phyloP scores from a whole-genome alignment of 2,797 vertebrate genomes.

The Anomalospiza imberbis region DNA sequence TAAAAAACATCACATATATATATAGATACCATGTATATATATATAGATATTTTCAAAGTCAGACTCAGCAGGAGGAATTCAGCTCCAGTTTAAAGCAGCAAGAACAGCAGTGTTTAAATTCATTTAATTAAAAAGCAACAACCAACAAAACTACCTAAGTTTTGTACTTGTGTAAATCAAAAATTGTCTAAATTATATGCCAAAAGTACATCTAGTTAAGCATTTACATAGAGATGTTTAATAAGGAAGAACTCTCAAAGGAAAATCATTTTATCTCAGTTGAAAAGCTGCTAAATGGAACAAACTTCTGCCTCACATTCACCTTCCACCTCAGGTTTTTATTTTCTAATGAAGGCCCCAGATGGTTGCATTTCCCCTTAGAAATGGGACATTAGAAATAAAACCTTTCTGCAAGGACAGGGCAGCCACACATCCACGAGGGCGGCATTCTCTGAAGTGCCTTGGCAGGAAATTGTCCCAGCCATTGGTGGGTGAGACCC shows the following conservation, averaged over 20 bases:
- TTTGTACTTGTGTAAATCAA: background rate
- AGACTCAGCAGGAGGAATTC: background rate
- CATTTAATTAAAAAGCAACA: background rate
- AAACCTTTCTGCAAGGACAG: background rate
- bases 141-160: background rate
- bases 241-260: background rate
- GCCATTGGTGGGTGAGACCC: rapidly evolving
- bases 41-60: background rate
- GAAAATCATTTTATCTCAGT: background rate
- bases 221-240: background rate
- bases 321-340: background rate
- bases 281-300: background rate
- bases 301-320: background rate
- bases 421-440: no score
- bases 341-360: background rate
- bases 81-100: background rate
- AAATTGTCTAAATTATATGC: background rate
- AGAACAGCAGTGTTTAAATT: background rate
- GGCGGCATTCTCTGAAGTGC: rapidly evolving
- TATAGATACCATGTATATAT: background rate
- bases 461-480: background rate
- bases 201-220: background rate
- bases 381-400: background rate
- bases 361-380: background rate
- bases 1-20: background rate